These are phyloP conservation scores for Myrmecobius fasciatus DNA, from an alignment of 2,113 vertebrate genomes.

Conservation along the genomic window DNA sequence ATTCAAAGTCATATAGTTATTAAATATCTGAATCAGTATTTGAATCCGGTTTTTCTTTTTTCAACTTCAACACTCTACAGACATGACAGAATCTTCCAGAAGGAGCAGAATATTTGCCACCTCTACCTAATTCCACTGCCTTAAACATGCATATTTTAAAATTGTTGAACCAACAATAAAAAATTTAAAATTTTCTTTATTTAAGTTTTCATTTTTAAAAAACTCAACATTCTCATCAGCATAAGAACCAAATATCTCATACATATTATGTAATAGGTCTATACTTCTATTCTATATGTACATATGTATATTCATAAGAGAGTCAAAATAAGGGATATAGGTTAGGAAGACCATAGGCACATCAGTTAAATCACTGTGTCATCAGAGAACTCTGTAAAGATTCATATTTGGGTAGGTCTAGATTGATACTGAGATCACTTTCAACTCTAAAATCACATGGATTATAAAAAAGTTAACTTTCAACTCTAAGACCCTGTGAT, in stretches of 20 bases:
- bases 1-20: neutral
- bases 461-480: too few species aligned
- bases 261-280: neutral
- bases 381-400: neutral
- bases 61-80: neutral
- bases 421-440: neutral
- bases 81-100: neutral
- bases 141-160: neutral
- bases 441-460: too few species aligned
- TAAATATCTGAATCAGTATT: neutral
- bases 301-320: neutral
- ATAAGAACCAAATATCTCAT: neutral
- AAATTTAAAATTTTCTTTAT: neutral
- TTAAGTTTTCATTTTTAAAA: neutral
- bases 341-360: neutral
- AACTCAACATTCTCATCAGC: neutral
- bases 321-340: neutral
- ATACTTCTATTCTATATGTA: neutral
- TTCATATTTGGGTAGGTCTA: neutral
- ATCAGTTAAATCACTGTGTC: neutral
- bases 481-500: neutral
- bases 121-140: neutral
- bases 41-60: neutral
- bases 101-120: neutral
- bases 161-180: neutral